Evolutionary conservation across 2,113 vertebrate species (phyloP).

Genomic region (Gracilinanus agilis): DNA sequence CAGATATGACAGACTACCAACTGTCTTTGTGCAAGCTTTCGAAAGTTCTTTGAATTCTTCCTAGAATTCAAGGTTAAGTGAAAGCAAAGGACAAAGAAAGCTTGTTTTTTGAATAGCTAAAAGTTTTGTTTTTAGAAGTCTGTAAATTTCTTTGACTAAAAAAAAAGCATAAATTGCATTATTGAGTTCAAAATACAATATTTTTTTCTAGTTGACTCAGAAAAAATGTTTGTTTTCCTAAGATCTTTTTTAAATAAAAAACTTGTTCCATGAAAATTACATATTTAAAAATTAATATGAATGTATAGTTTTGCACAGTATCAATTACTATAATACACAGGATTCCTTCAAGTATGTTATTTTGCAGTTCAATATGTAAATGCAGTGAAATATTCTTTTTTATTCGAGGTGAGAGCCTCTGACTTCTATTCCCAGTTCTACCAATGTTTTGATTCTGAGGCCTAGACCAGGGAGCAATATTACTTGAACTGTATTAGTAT

Average conservation of each 20-base stretch:
- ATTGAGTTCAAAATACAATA: background rate
- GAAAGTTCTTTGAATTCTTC: background rate
- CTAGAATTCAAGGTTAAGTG: background rate
- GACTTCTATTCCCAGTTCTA: background rate
- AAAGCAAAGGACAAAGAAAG: background rate
- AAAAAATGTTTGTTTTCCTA: background rate
- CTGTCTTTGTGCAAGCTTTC: background rate
- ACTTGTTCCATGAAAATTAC: background rate
- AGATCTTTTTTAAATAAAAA: background rate
- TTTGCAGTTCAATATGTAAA: background rate
- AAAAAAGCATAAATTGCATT: background rate
- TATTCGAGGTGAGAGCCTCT: background rate
- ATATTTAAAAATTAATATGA: background rate
- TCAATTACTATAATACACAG: background rate
- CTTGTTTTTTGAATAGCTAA: background rate
- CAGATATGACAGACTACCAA: background rate
- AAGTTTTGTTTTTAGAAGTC: background rate
- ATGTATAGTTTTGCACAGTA: background rate
- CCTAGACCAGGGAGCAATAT: background rate
- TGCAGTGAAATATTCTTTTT: background rate
- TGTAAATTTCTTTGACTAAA: background rate
- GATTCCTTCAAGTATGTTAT: background rate
- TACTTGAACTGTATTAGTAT: background rate
- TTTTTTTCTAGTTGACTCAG: background rate
- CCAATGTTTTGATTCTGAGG: background rate